Evolutionary conservation across 2,797 vertebrate species (phyloP).

Genomic region (Bryconaethiops microstoma): DNA sequence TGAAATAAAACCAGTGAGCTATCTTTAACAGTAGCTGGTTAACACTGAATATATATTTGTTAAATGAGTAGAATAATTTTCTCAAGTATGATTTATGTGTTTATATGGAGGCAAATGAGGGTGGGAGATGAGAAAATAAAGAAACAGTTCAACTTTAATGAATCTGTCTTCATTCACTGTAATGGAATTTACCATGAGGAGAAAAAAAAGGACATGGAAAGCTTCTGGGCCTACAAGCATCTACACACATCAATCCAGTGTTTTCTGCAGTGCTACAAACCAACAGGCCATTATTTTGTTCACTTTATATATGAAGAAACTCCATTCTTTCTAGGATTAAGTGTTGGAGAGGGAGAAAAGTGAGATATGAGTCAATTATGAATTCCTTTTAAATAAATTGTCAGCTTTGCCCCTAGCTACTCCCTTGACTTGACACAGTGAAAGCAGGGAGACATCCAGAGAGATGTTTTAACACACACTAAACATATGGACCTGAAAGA

Average conservation of each 20-base stretch:
- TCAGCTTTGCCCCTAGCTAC: conserved; percentile 35
- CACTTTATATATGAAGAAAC: neutral
- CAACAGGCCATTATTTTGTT: neutral
- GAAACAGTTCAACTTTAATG: no score
- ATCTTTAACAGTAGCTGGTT: no score
- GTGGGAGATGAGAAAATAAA: no score
- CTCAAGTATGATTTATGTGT: no score
- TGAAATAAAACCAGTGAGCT: no score
- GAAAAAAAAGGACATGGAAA: no score
- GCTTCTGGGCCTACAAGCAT: no score
- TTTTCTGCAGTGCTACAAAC: neutral
- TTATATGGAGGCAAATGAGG: no score
- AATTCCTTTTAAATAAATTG: conserved; percentile 38
- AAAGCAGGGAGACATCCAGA: neutral
- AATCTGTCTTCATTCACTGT: no score
- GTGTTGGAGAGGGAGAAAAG: neutral
- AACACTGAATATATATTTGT: no score
- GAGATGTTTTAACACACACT: conserved; percentile 17
- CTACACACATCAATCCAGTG: neutral
- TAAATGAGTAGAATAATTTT: no score
- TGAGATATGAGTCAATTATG: conserved; percentile 32
- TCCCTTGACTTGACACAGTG: neutral
- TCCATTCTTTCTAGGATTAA: conserved; percentile 3
- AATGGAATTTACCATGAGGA: no score
- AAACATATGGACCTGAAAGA: neutral